phyloP scores from a whole-genome alignment of 2,797 vertebrate species.

The Melanotaenia nigrans region DNA sequence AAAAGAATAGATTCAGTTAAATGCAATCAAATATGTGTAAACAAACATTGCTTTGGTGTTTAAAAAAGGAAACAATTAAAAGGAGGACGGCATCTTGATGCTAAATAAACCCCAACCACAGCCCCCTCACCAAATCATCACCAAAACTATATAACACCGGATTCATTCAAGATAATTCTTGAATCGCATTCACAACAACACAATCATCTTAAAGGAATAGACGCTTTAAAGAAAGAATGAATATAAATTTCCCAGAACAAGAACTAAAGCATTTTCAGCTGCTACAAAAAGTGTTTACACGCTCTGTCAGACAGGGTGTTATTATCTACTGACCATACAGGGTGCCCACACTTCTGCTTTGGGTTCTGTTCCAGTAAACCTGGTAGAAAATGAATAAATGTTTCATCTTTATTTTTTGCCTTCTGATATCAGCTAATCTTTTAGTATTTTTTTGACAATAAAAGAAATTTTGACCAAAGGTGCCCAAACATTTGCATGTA shows the following conservation, averaged over 20 bases:
- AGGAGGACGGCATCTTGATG: background rate
- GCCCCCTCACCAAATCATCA: background rate
- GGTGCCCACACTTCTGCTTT: background rate
- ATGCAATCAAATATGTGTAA: background rate
- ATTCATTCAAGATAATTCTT: too few relatives aligned
- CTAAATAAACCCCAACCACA: background rate
- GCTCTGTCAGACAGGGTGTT: background rate
- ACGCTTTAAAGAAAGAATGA: background rate
- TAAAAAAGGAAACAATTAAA: background rate
- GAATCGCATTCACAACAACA: too few relatives aligned
- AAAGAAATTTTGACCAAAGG: background rate
- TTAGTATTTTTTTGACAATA: background rate
- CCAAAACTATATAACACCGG: background rate
- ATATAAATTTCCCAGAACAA: background rate
- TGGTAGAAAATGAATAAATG: background rate
- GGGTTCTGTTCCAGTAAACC: background rate
- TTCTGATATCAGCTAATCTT: background rate
- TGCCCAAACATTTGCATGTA: conserved; percentile 9
- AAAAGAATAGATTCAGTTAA: background rate
- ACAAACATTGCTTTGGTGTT: background rate
- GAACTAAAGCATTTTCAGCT: background rate
- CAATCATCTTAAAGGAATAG: background rate
- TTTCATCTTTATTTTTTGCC: background rate
- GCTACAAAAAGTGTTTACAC: background rate
- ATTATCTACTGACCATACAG: background rate